Percentiles rank a stretch among this genome's conserved stretches.
phyloP scores from a whole-genome alignment of 2,888 invertebrate species.

The Caenorhabditis zanzibari region DNA sequence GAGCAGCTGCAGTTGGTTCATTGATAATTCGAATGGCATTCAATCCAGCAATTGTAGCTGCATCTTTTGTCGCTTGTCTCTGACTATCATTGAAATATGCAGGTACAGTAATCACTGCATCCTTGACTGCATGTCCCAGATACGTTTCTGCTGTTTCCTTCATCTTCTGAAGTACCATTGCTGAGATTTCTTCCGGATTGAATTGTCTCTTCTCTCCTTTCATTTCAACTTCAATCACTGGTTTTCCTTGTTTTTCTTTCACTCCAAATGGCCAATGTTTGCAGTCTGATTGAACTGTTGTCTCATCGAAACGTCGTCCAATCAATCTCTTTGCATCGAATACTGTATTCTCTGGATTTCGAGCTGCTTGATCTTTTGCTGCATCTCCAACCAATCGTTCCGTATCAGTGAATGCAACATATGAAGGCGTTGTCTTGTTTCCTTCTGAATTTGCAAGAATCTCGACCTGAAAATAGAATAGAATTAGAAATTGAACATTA shows the following conservation, averaged over 20 bases:
- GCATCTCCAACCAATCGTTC: slow-evolving; percentile 85
- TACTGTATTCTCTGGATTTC: slow-evolving; percentile 84
- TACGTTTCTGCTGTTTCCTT: slow-evolving; percentile 84
- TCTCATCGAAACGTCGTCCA: slow-evolving; percentile 85
- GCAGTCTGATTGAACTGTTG: slow-evolving; percentile 84
- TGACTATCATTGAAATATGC: slow-evolving; percentile 89
- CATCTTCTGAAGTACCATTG: slow-evolving; percentile 82
- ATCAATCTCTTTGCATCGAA: slow-evolving; percentile 84
- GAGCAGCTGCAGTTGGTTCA: slow-evolving; percentile 87
- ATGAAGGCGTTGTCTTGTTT: slow-evolving; percentile 89
- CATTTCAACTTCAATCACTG: slow-evolving; percentile 88
- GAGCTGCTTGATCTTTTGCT: slow-evolving; percentile 85
- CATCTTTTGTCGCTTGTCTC: slow-evolving; percentile 87
- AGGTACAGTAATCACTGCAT: slow-evolving; percentile 93
- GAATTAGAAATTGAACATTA: slow-evolving; percentile 90
- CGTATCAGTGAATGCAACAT: slow-evolving; percentile 85
- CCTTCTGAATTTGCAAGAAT: slow-evolving; percentile 86
- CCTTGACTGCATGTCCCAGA: slow-evolving; percentile 77
- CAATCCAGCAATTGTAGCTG: slow-evolving; percentile 84
- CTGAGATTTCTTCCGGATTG: slow-evolving; percentile 82
- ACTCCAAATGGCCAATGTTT: slow-evolving; percentile 83
- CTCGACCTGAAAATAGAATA: slow-evolving; percentile 83
- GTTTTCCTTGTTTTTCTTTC: slow-evolving; percentile 72
- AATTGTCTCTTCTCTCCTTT: slow-evolving; percentile 91
- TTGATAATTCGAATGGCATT: slow-evolving; percentile 85